A percentile compares a stretch with the other conserved stretches of the same genome.
Conservation (phyloP, 2,113 vertebrate species). For the Sinocyclocheilus grahami region DNA sequence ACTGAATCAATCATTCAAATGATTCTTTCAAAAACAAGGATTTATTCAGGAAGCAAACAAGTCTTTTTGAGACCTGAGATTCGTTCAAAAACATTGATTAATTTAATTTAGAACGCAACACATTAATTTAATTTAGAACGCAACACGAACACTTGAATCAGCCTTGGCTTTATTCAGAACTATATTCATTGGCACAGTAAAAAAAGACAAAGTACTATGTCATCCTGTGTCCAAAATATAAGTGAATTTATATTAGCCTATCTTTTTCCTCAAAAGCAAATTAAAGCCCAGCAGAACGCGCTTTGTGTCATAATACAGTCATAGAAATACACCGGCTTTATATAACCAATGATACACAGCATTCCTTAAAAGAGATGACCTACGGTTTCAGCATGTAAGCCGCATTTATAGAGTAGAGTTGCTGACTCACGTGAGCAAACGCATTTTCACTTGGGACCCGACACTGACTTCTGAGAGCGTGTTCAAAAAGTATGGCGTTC, state of each 20-base stretch:
- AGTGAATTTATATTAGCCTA: neutral
- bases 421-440: conserved; percentile 36
- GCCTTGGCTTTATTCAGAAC: neutral
- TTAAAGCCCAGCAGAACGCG: neutral
- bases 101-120: neutral
- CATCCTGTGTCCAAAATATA: neutral
- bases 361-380: neutral
- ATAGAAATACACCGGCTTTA: neutral
- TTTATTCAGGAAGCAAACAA: neutral
- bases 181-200: neutral
- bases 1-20: neutral
- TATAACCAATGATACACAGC: neutral
- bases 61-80: neutral
- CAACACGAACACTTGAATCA: neutral
- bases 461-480: conserved; percentile 32
- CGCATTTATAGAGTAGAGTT: conserved; percentile 25
- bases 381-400: neutral
- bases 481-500: conserved; percentile 35
- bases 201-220: neutral
- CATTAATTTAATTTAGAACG: neutral
- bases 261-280: neutral
- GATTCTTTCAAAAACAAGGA: neutral
- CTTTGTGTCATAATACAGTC: conserved; percentile 9
- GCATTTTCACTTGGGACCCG: conserved; percentile 46
- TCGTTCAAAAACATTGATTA: neutral